Base-by-base conservation (phyloP, 2,113 vertebrate species). In the Thymallus thymallus region DNA sequence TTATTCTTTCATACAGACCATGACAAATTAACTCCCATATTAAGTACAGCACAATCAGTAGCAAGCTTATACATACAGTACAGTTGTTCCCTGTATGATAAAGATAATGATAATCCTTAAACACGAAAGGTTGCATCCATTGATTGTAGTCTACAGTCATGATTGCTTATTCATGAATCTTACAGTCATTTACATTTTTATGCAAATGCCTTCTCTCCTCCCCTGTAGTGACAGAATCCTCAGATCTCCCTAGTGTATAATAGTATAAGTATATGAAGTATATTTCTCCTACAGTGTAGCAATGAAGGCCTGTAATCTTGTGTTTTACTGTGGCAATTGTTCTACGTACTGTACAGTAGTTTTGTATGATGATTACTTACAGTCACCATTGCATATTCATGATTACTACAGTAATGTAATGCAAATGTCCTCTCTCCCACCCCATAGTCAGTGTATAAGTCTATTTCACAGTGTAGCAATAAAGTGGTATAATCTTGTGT, bases 401-500 rank as follows among this genome's bases (percentile, higher is more conserved):
- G 83, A 85, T 84, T 85, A 79, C 76, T 79, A 18, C 48, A 18
- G 48, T 51, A 77, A 85, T 86, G 76, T 79, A 81, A 87, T 87
- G 83, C 79, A 81, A 88, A 86, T 80, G 63, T 76, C 77, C 76
- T 66, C 77, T 74, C n/a, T 60, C 56, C 7, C 71, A 72, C 63
- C 35, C 76, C 81, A 79, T n/a, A 78, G 82, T 80, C 80, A 74
- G 66, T 63, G 69, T 76, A 51, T 71, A 41, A 22, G 80, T 77
- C 20, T 23, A 70, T 72, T 86, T 76, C 85, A 81, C 80, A 80
- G 89, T 13, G 58, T 68, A 83, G 86, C 80, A 86, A 85, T 86
- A 88, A 89, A 89, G 82, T 80, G 83, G 86, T 90, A 63, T 88
- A 83, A 89, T 87, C 79, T 91, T 88, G 84, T 88, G 80, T 94